Conservation (phyloP, 2,797 vertebrate genomes). For the Ctenopoma kingsleyae region DNA sequence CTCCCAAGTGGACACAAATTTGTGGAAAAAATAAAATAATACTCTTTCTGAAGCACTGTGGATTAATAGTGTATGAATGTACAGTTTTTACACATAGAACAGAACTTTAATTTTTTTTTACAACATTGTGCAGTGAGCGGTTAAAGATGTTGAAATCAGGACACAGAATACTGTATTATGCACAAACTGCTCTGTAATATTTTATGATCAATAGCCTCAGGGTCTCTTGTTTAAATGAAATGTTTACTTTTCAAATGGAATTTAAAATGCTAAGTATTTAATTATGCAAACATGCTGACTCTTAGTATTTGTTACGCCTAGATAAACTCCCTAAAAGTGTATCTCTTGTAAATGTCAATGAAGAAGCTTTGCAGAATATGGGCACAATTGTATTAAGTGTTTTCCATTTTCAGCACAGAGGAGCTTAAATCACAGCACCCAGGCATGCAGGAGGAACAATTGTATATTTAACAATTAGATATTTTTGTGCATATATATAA, state of each 20-base stretch:
- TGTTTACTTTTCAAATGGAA: conserved; percentile 66
- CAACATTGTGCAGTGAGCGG: conserved; percentile 9
- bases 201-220: conserved; percentile 53
- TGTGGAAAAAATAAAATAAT: background rate
- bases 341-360: conserved; percentile 44
- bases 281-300: conserved; percentile 60
- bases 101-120: conserved; percentile 3
- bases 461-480: background rate
- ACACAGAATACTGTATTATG: conserved; percentile 25
- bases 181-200: conserved; percentile 39
- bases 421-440: conserved; percentile 4
- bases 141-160: conserved; percentile 33
- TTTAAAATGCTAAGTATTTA: conserved; percentile 58
- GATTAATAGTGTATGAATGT: conserved; percentile 28
- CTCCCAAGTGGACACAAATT: background rate
- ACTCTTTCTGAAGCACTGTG: conserved; percentile 7
- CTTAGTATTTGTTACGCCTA: conserved; percentile 20
- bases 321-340: conserved; percentile 38
- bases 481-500: background rate
- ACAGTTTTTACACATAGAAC: conserved; percentile 11
- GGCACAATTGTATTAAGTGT: background rate
- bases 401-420: conserved; percentile 17
- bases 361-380: conserved; percentile 28
- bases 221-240: conserved; percentile 52
- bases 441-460: background rate